A percentile compares a stretch with the other conserved stretches of the same genome.
Evolutionary conservation across 2,113 vertebrate genomes (phyloP).

Genomic region (Tretioscincus oriximinensis): DNA sequence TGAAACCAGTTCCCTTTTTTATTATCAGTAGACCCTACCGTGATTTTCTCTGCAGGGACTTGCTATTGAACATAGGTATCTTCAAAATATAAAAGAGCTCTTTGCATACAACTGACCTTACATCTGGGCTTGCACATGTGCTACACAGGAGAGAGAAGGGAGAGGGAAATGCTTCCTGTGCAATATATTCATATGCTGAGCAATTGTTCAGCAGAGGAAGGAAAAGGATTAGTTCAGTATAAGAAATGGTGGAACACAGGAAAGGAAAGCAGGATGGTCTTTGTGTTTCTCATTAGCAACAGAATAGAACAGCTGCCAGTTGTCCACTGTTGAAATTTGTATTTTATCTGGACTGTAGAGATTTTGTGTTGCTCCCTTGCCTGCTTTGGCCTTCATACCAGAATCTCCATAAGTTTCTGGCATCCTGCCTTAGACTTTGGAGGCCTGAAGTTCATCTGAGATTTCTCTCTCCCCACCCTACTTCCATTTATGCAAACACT

Average conservation of each 20-base stretch:
- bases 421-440: background rate
- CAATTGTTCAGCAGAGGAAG: conserved; percentile 74
- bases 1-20: background rate
- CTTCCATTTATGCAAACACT: background rate
- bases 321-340: conserved; percentile 50
- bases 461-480: background rate
- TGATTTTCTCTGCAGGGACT: background rate
- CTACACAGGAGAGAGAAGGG: conserved; percentile 21
- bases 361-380: conserved; percentile 18
- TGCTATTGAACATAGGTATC: background rate
- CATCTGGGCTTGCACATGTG: conserved; percentile 24
- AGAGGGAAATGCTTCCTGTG: conserved; percentile 65
- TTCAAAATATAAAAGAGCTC: background rate
- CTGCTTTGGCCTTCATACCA: conserved; percentile 8
- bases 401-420: background rate
- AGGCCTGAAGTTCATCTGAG: background rate
- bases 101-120: background rate
- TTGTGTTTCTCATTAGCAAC: conserved; percentile 72
- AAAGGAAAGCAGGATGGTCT: conserved; percentile 72
- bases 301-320: conserved; percentile 59
- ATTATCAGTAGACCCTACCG: background rate
- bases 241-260: conserved; percentile 68
- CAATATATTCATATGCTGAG: conserved; percentile 67
- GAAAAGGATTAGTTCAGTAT: conserved; percentile 68
- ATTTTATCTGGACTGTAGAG: conserved; percentile 33